Conservation (phyloP, 92 coral and sea anemone genomes). For the Zoanthus sociatus region DNA sequence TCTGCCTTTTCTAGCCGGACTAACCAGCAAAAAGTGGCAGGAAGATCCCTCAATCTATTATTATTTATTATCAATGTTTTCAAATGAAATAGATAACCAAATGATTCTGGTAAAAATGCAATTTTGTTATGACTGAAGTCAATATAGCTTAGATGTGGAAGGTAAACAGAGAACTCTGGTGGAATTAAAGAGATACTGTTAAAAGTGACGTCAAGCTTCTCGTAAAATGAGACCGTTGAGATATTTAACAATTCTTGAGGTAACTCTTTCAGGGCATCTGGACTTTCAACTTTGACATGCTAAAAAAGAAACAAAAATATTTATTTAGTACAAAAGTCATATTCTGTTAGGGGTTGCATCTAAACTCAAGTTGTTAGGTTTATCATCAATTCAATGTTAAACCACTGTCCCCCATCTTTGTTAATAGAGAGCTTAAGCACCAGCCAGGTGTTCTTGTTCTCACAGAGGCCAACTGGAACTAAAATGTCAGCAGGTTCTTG, state of each 20-base stretch:
- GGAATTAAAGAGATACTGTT: conserved; percentile 86
- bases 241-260: conserved; percentile 72
- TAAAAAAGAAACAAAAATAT: conserved; percentile 20
- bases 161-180: conserved; percentile 82
- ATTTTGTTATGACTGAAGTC: conserved; percentile 89
- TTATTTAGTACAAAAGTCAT: too few relatives aligned
- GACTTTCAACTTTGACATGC: conserved; percentile 76
- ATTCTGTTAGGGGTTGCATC: too few relatives aligned
- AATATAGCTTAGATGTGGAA: conserved; percentile 88
- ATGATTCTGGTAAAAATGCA: conserved; percentile 84
- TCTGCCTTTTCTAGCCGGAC: conserved; percentile 85
- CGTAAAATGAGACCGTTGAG: conserved; percentile 86
- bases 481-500: too few relatives aligned
- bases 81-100: conserved; percentile 89
- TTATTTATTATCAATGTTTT: conserved; percentile 84
- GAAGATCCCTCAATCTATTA: conserved; percentile 82
- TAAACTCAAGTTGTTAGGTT: too few relatives aligned
- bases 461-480: too few relatives aligned
- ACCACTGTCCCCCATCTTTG: too few relatives aligned
- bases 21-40: conserved; percentile 81
- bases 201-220: conserved; percentile 85
- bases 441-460: too few relatives aligned
- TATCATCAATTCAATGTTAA: too few relatives aligned
- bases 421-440: too few relatives aligned
- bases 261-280: conserved; percentile 74